Percentiles rank a stretch among this genome's conserved stretches.
phyloP scores from a whole-genome alignment of 2,797 vertebrate species.

The Urosaurus nigricauda region DNA sequence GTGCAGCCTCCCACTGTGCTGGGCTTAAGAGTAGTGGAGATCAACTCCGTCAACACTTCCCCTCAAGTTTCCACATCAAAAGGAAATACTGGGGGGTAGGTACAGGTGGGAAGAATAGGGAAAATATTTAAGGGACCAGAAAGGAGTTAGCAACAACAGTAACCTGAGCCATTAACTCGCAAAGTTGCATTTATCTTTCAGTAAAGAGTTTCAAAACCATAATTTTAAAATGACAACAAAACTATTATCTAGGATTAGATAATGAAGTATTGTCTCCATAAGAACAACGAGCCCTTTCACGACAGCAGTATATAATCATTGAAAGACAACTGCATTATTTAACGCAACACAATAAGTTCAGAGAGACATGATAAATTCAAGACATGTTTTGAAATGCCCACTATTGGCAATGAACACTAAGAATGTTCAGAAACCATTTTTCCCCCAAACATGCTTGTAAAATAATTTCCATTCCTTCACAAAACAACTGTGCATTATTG shows the following conservation, averaged over 20 bases:
- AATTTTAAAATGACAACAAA: not conserved
- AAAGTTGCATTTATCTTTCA: not conserved
- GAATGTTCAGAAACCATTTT: not conserved
- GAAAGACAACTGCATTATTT: not conserved
- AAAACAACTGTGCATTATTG: not conserved
- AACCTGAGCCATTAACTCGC: not conserved
- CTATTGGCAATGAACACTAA: not conserved
- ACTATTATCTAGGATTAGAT: not conserved
- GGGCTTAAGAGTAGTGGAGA: too few relatives aligned
- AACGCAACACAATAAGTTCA: not conserved
- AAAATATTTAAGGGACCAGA: not conserved
- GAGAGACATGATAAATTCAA: not conserved
- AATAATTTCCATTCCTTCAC: not conserved
- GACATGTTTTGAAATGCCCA: not conserved
- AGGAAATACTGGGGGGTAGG: not conserved
- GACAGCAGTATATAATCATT: not conserved
- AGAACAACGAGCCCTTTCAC: not conserved
- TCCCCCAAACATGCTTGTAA: not conserved
- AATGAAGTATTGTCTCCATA: not conserved
- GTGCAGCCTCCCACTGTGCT: too few relatives aligned
- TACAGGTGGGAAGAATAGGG: not conserved
- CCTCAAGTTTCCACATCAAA: too few relatives aligned
- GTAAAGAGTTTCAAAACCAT: not conserved
- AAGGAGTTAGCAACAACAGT: not conserved
- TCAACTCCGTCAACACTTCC: too few relatives aligned